phyloP scores from a whole-genome alignment of 2,888 invertebrate species.

The Torymus texanus region DNA sequence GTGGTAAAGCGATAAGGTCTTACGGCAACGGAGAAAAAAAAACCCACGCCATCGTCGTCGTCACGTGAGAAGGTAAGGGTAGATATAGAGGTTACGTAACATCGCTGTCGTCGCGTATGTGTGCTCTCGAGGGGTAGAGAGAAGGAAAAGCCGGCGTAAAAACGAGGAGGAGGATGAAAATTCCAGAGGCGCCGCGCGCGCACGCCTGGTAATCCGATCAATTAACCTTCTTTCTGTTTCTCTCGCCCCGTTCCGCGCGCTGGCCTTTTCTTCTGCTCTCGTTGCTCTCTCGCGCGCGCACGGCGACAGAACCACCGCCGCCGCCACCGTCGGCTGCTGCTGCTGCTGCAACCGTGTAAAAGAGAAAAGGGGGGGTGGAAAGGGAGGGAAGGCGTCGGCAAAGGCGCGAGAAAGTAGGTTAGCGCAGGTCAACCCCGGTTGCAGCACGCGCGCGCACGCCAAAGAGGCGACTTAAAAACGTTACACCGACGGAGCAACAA shows the following conservation, averaged over 20 bases:
- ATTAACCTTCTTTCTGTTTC: slow-evolving; percentile 51
- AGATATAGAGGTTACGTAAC: slow-evolving; percentile 24
- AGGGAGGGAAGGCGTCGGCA: background rate
- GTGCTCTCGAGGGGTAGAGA: background rate
- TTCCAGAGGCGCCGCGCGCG: slow-evolving; percentile 17
- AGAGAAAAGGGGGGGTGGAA: background rate
- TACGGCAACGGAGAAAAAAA: background rate
- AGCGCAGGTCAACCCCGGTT: slow-evolving; percentile 48
- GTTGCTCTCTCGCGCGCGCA: background rate
- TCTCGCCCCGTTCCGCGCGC: background rate
- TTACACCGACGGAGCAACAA: slow-evolving; percentile 6
- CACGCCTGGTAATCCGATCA: slow-evolving; percentile 52
- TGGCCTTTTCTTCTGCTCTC: slow-evolving; percentile 8
- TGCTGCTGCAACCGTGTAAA: background rate
- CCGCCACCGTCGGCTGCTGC: slow-evolving; percentile 3
- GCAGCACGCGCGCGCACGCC: background rate
- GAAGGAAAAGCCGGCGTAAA: background rate
- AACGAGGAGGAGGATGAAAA: slow-evolving; percentile 9
- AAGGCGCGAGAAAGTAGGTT: slow-evolving; percentile 48
- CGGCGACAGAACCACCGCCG: background rate
- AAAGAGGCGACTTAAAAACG: slow-evolving; percentile 32
- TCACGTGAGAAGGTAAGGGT: too few relatives aligned
- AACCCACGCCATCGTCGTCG: background rate
- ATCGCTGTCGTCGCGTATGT: background rate
- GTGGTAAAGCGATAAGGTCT: slow-evolving; percentile 37